Conservation (phyloP, 2,888 invertebrate species). For the Steinernema carpocapsae region DNA sequence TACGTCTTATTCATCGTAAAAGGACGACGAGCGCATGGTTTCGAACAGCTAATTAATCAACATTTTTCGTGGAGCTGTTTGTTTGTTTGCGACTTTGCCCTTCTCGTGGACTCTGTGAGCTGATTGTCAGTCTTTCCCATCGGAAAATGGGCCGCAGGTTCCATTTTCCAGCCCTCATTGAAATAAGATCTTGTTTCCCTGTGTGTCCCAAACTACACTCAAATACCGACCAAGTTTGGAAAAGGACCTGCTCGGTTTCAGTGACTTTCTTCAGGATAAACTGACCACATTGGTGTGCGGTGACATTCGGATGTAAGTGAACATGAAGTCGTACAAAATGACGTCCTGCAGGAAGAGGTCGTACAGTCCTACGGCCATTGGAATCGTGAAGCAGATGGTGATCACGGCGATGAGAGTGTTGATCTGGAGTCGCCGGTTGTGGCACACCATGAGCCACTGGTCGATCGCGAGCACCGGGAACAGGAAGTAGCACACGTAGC, state of each 20-base stretch:
- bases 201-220: no score
- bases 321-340: constrained; percentile 54
- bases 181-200: no score
- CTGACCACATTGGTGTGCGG: constrained; percentile 53
- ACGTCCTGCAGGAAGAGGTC: constrained; percentile 52
- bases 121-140: no score
- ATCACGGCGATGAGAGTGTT: constrained; percentile 46
- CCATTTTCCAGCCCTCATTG: no score
- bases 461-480: constrained; percentile 46
- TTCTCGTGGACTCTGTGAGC: no score
- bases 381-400: constrained; percentile 50
- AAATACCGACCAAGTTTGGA: constrained; percentile 16
- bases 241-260: constrained; percentile 14
- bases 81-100: no score
- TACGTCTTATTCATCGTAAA: neutral
- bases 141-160: no score
- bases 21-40: neutral
- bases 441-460: constrained; percentile 53
- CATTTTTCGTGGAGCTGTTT: neutral
- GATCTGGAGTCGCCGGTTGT: constrained; percentile 50
- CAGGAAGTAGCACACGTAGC: constrained; percentile 53
- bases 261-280: neutral
- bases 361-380: constrained; percentile 55
- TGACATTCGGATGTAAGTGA: constrained; percentile 53
- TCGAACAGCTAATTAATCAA: neutral